A percentile compares a stretch with the other conserved stretches of the same genome.
Evolutionary conservation across 2,797 vertebrate species (phyloP).

Genomic region (Rhinogobio ventralis): DNA sequence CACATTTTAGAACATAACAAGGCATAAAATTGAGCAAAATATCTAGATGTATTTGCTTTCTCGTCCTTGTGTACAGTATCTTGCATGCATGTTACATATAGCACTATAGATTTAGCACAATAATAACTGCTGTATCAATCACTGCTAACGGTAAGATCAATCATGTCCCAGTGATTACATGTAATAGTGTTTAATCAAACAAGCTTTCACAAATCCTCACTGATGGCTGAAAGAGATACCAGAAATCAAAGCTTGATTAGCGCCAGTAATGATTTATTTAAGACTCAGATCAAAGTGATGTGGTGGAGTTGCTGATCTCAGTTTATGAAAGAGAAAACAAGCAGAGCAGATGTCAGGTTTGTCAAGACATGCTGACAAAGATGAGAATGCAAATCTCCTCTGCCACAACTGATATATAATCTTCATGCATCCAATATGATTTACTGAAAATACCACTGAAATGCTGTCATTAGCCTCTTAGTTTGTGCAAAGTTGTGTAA

Average conservation of each 20-base stretch:
- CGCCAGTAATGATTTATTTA: constrained; percentile 62
- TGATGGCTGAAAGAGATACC: constrained; percentile 42
- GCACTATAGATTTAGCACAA: not conserved
- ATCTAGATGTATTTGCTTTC: no score
- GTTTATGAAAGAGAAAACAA: constrained; percentile 28
- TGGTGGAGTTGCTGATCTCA: constrained; percentile 52
- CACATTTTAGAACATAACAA: not conserved
- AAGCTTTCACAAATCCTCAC: constrained; percentile 40
- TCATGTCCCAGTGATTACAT: constrained; percentile 35
- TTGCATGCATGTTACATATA: not conserved
- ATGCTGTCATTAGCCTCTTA: not conserved
- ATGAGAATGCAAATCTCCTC: constrained; percentile 8
- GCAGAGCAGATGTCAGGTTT: constrained; percentile 22
- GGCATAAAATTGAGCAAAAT: not conserved
- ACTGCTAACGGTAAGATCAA: constrained; percentile 37
- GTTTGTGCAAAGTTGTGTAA: not conserved
- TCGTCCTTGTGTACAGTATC: not conserved
- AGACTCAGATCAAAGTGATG: constrained; percentile 43
- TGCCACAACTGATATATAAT: constrained; percentile 1
- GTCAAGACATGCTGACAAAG: constrained; percentile 20
- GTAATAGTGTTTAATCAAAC: constrained; percentile 49
- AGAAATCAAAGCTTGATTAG: constrained; percentile 59
- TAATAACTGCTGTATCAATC: constrained; percentile 7
- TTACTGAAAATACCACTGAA: not conserved
- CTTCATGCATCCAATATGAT: not conserved